A percentile compares a stretch with the other conserved stretches of the same genome.
Conservation (phyloP, 2,113 vertebrate species). For the Sprattus sprattus region DNA sequence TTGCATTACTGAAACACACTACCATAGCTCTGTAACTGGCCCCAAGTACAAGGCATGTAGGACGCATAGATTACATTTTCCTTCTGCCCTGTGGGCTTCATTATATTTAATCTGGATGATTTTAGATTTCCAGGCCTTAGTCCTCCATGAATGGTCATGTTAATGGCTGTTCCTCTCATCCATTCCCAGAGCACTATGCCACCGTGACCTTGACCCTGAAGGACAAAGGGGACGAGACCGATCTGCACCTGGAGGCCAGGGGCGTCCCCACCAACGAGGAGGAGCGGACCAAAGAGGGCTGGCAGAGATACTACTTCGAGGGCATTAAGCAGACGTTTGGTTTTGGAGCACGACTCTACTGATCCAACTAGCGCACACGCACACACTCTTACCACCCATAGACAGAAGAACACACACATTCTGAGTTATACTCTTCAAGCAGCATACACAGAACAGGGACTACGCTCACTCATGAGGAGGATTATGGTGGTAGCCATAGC, state of each 20-base stretch:
- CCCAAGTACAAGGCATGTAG: background rate
- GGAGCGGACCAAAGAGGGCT: constrained; percentile 85
- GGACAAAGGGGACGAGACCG: constrained; percentile 78
- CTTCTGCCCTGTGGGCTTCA: background rate
- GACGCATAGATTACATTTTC: background rate
- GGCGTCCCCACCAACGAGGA: constrained; percentile 81
- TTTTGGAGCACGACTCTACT: constrained; percentile 85
- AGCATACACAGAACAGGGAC: background rate
- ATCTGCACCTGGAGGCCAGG: constrained; percentile 77
- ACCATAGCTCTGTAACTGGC: background rate
- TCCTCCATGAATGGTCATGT: background rate
- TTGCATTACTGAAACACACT: background rate
- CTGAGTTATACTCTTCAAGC: background rate
- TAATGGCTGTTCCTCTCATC: background rate
- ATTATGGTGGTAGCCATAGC: background rate
- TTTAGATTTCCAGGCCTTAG: background rate
- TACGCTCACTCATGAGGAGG: background rate
- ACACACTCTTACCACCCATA: background rate
- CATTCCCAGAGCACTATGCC: constrained; percentile 77
- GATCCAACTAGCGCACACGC: constrained; percentile 48
- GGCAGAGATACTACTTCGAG: constrained; percentile 89
- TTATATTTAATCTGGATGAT: background rate
- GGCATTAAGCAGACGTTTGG: constrained; percentile 95
- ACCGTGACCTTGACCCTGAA: constrained; percentile 76
- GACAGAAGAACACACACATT: background rate